Conservation (phyloP, 64 coral and sea anemone species). For the Stylophora pistillata region DNA sequence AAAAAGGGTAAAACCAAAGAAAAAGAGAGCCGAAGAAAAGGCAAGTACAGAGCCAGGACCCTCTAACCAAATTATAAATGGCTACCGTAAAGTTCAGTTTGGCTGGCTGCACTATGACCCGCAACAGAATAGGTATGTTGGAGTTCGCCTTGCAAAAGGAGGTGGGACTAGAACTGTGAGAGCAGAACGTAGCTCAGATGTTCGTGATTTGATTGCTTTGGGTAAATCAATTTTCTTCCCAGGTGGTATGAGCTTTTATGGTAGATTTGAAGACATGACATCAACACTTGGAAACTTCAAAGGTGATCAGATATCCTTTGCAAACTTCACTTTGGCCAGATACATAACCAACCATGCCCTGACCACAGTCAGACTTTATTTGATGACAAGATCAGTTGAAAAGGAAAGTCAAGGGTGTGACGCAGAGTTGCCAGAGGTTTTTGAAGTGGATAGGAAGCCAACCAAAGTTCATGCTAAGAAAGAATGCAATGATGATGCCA, state of each 20-base stretch:
- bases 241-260: slow-evolving; percentile 48
- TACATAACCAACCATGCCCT: slow-evolving; percentile 44
- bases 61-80: no score
- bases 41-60: no score
- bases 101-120: no score
- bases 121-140: no score
- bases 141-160: no score
- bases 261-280: slow-evolving; percentile 49
- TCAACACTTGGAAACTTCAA: slow-evolving; percentile 63
- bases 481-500: not conserved
- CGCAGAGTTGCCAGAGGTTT: slow-evolving; percentile 10
- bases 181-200: no score
- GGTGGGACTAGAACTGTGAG: no score
- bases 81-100: no score
- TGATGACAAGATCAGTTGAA: not conserved
- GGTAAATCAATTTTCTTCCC: slow-evolving; percentile 28
- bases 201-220: no score
- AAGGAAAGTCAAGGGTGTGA: not conserved
- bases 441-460: slow-evolving; percentile 11
- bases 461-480: slow-evolving; percentile 3
- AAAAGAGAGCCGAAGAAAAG: no score
- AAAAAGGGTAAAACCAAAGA: no score
- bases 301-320: slow-evolving; percentile 42
- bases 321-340: slow-evolving; percentile 44
- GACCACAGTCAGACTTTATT: slow-evolving; percentile 51